A percentile compares a stretch with the other conserved stretches of the same genome.
These are phyloP conservation scores for Myanophis thanlyinensis DNA, from an alignment of 2,113 vertebrate genomes.

Conservation along the genomic window DNA sequence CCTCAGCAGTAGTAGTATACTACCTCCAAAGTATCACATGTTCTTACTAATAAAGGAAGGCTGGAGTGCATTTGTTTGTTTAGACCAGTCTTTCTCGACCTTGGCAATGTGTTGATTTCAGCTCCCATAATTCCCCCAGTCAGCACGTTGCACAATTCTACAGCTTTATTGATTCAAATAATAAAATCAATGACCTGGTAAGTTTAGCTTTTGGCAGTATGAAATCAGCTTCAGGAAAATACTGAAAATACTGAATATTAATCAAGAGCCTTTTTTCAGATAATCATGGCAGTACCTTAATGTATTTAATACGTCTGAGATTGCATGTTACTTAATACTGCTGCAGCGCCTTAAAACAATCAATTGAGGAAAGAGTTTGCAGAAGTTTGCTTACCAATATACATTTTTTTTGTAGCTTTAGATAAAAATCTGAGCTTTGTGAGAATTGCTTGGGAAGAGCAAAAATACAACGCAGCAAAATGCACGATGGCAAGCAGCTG, in stretches of 20 bases:
- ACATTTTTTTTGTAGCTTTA: constrained; percentile 25
- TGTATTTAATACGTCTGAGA: constrained; percentile 40
- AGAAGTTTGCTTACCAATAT: constrained; percentile 25
- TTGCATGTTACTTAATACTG: constrained; percentile 36
- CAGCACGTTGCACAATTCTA: background rate
- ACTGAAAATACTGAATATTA: constrained; percentile 34
- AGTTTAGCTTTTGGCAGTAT: constrained; percentile 37
- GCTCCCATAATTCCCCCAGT: background rate
- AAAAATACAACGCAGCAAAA: constrained; percentile 26
- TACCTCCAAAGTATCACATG: background rate
- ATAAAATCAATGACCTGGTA: constrained; percentile 33
- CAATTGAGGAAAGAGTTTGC: constrained; percentile 14
- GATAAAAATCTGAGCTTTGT: constrained; percentile 46
- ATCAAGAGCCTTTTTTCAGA: constrained; percentile 42
- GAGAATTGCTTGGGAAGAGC: constrained; percentile 39
- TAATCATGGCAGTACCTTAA: constrained; percentile 35
- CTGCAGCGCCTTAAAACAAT: constrained; percentile 27
- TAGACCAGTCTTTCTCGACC: background rate
- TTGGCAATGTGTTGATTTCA: background rate
- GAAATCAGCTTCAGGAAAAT: constrained; percentile 39
- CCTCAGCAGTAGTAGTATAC: background rate
- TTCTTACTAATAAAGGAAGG: background rate
- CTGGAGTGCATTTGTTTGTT: background rate
- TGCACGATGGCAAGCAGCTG: constrained; percentile 32
- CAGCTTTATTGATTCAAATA: background rate